Evolutionary conservation across 2,888 invertebrate genomes (phyloP).

Genomic region (Trissolcus brochymenae): DNA sequence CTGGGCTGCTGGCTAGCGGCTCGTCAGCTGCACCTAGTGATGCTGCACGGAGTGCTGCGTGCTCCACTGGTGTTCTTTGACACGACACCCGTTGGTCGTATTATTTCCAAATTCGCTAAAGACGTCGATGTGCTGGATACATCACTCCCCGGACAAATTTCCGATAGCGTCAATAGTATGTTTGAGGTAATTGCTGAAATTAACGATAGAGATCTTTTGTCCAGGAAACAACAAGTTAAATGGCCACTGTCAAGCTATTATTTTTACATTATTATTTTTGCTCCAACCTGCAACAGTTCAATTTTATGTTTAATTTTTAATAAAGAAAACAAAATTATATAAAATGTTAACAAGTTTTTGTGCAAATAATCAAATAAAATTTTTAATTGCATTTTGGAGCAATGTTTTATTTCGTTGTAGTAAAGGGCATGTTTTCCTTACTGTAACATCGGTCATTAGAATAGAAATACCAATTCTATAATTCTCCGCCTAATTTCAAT

Average conservation of each 20-base stretch:
- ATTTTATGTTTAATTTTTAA: neutral
- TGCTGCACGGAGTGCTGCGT: conserved; percentile 76
- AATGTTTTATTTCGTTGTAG: conserved; percentile 10
- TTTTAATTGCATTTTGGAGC: conserved; percentile 6
- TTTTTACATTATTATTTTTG: neutral
- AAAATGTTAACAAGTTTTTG: neutral
- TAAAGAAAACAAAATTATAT: neutral
- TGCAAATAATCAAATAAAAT: neutral
- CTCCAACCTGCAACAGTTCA: neutral
- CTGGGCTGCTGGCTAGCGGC: conserved; percentile 84
- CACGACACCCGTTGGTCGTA: conserved; percentile 78
- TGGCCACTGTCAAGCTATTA: neutral
- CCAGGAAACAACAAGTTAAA: conserved; percentile 8
- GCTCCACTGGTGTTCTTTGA: conserved; percentile 78
- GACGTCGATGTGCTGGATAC: conserved; percentile 86
- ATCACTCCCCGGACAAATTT: conserved; percentile 81
- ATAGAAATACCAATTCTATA: conserved; percentile 3
- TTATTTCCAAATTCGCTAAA: conserved; percentile 83
- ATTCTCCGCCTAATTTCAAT: neutral
- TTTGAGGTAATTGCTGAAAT: conserved; percentile 81
- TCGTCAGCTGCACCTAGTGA: conserved; percentile 75
- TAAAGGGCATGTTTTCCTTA: conserved; percentile 23
- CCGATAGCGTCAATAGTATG: conserved; percentile 83
- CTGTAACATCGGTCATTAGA: conserved; percentile 5
- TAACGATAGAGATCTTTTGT: conserved; percentile 7